phyloP scores from a whole-genome alignment of 2,113 vertebrate species.

The Hippocampus comes region DNA sequence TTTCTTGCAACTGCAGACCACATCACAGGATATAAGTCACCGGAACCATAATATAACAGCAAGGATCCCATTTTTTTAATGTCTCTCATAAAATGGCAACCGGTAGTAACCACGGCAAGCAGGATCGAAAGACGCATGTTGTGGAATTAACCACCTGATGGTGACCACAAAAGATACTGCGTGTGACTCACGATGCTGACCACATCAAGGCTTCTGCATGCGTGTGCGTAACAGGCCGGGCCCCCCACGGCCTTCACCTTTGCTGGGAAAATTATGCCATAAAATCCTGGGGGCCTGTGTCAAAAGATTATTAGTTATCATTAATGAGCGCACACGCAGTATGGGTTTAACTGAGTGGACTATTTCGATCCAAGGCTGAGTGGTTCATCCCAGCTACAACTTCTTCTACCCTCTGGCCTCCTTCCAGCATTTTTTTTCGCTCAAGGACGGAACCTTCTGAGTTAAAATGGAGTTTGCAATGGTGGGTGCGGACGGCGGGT shows the following conservation, averaged over 20 bases:
- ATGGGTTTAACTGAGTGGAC: slow-evolving; percentile 45
- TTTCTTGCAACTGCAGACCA: slow-evolving; percentile 52
- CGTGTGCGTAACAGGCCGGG: slow-evolving; percentile 55
- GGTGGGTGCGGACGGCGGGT: slow-evolving; percentile 93
- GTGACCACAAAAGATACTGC: slow-evolving; percentile 41
- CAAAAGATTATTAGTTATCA: slow-evolving; percentile 1
- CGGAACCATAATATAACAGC: slow-evolving; percentile 40
- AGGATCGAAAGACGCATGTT: slow-evolving; percentile 48
- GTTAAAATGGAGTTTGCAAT: slow-evolving; percentile 93
- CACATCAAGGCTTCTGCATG: slow-evolving; percentile 51
- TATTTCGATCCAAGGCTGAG: slow-evolving; percentile 21
- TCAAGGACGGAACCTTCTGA: slow-evolving; percentile 26
- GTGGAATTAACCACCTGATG: slow-evolving; percentile 64
- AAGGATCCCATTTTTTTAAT: slow-evolving; percentile 18
- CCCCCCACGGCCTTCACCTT: slow-evolving; percentile 24
- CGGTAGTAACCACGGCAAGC: slow-evolving; percentile 43
- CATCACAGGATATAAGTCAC: slow-evolving; percentile 57
- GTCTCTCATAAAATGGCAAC: slow-evolving; percentile 63
- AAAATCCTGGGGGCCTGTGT: slow-evolving; percentile 24
- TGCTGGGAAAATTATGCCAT: slow-evolving; percentile 61
- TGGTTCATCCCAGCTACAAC: slow-evolving; percentile 48
- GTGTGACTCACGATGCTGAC: slow-evolving; percentile 46
- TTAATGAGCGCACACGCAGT: neutral
- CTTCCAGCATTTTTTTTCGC: neutral
- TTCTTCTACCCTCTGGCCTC: slow-evolving; percentile 41